Conservation (phyloP, 2,888 invertebrate genomes). For the Chesias legatella region DNA sequence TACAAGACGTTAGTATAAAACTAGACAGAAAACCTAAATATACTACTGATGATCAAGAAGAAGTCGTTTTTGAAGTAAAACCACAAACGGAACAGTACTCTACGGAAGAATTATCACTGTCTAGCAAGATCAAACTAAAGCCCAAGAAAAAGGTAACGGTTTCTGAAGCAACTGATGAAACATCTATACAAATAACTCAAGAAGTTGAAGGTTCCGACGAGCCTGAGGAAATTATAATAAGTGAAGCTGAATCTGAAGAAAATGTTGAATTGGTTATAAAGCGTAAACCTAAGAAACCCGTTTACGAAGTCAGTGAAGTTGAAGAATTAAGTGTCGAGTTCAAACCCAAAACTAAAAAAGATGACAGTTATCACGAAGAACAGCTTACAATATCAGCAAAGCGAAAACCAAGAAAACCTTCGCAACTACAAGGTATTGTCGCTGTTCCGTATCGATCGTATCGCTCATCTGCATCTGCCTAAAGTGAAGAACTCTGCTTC, state of each 20-base stretch:
- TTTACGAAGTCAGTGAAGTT: constrained; percentile 82
- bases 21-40: constrained; percentile 85
- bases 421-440: constrained; percentile 82
- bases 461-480: constrained; percentile 7
- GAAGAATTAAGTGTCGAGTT: constrained; percentile 82
- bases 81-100: constrained; percentile 73
- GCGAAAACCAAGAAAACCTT: constrained; percentile 82
- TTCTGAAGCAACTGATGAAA: constrained; percentile 85
- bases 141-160: constrained; percentile 82
- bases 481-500: constrained; percentile 5
- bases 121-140: constrained; percentile 85
- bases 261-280: constrained; percentile 74
- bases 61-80: constrained; percentile 68
- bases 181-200: constrained; percentile 83
- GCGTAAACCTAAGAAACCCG: constrained; percentile 73
- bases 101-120: constrained; percentile 86
- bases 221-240: constrained; percentile 83
- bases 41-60: constrained; percentile 85
- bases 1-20: constrained; percentile 83
- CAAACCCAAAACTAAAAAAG: constrained; percentile 63
- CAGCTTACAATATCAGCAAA: constrained; percentile 85
- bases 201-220: constrained; percentile 83
- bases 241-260: constrained; percentile 82
- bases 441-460: neutral
- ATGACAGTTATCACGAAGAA: constrained; percentile 82